Conservation (phyloP, 2,797 vertebrate genomes). For the Stomatorhinus walkeri region DNA sequence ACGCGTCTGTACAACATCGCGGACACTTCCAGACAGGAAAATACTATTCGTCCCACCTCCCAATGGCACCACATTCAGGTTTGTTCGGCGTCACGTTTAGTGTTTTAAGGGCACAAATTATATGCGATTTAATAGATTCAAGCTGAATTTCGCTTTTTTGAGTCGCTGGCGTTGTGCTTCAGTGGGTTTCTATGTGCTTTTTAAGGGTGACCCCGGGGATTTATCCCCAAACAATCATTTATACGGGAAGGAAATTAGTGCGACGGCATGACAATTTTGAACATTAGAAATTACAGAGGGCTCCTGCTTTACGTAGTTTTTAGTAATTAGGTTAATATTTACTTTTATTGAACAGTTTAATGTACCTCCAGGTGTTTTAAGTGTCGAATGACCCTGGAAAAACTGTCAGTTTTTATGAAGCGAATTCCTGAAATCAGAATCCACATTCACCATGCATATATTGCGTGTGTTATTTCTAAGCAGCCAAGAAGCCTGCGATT, state of each 20-base stretch:
- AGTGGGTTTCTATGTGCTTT: conserved; percentile 12
- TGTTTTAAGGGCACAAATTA: background rate
- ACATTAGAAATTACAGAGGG: conserved; percentile 35
- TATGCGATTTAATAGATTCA: background rate
- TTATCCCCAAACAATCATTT: conserved; percentile 38
- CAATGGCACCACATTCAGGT: conserved; percentile 93
- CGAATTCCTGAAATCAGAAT: background rate
- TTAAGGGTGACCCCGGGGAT: conserved; percentile 23
- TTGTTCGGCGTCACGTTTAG: conserved; percentile 40
- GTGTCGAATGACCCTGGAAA: background rate
- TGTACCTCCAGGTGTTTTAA: conserved; percentile 1
- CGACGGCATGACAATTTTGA: conserved; percentile 34
- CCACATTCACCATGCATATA: background rate
- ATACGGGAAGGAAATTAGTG: conserved; percentile 40
- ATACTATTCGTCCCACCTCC: conserved; percentile 82
- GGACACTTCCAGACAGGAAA: conserved; percentile 85
- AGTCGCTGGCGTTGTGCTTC: conserved; percentile 18
- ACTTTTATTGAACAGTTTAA: conserved; percentile 32
- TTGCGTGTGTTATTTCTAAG: background rate
- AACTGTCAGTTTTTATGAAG: background rate
- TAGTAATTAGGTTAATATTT: conserved; percentile 25
- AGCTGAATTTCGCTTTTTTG: background rate
- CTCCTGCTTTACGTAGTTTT: conserved; percentile 20
- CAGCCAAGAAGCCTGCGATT: background rate
- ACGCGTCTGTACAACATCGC: conserved; percentile 74